Evolutionary conservation across 2,888 invertebrate species (phyloP).

Genomic region (Habrosyne pyritoides): DNA sequence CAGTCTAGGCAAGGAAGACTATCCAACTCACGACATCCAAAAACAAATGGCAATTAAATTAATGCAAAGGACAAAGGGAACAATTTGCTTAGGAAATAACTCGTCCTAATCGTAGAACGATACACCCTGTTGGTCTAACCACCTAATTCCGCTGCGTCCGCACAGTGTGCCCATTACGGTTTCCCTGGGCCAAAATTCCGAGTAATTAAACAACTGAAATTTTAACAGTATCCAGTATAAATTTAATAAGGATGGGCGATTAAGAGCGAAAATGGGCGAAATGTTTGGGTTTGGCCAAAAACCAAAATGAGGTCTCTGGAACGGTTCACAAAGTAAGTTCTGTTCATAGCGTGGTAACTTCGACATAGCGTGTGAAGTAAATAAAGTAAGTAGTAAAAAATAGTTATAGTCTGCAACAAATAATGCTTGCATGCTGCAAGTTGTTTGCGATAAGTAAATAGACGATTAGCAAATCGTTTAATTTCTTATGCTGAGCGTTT

Average conservation of each 20-base stretch:
- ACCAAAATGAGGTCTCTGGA: constrained; percentile 69
- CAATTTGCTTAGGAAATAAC: constrained; percentile 22
- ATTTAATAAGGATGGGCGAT: constrained; percentile 80
- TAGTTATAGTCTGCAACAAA: not conserved
- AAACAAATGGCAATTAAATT: not conserved
- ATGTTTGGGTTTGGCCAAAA: constrained; percentile 78
- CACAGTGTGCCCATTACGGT: constrained; percentile 65
- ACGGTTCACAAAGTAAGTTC: constrained; percentile 51
- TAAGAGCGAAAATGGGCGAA: constrained; percentile 69
- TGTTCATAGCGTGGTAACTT: constrained; percentile 40
- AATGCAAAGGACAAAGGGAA: constrained; percentile 1
- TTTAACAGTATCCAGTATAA: constrained; percentile 78
- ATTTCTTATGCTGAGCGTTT: not conserved
- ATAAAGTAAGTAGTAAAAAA: not conserved
- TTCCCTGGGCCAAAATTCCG: constrained; percentile 70
- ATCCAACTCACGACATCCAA: not conserved
- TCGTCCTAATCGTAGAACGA: constrained; percentile 46
- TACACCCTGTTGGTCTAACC: constrained; percentile 52
- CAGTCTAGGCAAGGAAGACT: not conserved
- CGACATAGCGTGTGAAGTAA: constrained; percentile 13
- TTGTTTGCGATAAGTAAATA: not conserved
- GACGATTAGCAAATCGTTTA: not conserved
- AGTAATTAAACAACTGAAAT: constrained; percentile 81
- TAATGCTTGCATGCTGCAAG: not conserved
- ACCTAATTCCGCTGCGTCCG: constrained; percentile 63